Evolutionary conservation across 2,888 invertebrate species (phyloP).

Genomic region (Hylaea fasciaria): DNA sequence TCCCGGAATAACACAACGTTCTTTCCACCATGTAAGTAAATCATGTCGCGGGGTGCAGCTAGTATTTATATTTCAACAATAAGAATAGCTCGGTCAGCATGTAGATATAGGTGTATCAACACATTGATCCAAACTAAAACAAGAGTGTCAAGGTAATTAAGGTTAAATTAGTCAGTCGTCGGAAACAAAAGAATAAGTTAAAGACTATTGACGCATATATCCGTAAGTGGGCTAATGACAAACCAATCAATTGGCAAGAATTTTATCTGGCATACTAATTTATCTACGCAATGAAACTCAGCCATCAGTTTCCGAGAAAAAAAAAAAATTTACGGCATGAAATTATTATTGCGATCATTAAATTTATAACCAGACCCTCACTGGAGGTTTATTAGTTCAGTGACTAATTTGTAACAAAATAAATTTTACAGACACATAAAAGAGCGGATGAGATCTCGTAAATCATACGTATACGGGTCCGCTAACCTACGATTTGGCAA

Average conservation of each 20-base stretch:
- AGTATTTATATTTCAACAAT: too few relatives aligned
- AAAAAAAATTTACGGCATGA: slow-evolving; percentile 23
- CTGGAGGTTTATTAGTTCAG: slow-evolving; percentile 14
- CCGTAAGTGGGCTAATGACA: slow-evolving; percentile 61
- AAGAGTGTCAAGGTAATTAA: slow-evolving; percentile 50
- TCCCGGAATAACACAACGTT: too few relatives aligned
- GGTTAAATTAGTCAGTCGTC: slow-evolving; percentile 52
- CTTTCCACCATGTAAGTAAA: too few relatives aligned
- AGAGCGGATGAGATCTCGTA: slow-evolving; percentile 63
- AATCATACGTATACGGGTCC: slow-evolving; percentile 66
- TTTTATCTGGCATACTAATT: neutral
- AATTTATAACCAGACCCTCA: slow-evolving; percentile 5
- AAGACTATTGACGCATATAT: slow-evolving; percentile 42
- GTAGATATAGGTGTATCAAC: neutral
- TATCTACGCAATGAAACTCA: neutral
- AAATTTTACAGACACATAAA: slow-evolving; percentile 38
- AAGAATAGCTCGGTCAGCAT: too few relatives aligned
- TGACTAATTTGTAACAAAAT: slow-evolving; percentile 31
- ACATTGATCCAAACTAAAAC: slow-evolving; percentile 17
- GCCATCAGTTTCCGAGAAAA: slow-evolving; percentile 1
- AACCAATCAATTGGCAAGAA: slow-evolving; percentile 38
- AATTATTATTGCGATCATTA: slow-evolving; percentile 19
- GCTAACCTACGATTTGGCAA: slow-evolving; percentile 74
- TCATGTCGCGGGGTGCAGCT: too few relatives aligned
- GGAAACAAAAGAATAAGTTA: slow-evolving; percentile 45